These are phyloP conservation scores for Megaceryle alcyon DNA, from an alignment of 2,797 vertebrate species.

Conservation along the genomic window DNA sequence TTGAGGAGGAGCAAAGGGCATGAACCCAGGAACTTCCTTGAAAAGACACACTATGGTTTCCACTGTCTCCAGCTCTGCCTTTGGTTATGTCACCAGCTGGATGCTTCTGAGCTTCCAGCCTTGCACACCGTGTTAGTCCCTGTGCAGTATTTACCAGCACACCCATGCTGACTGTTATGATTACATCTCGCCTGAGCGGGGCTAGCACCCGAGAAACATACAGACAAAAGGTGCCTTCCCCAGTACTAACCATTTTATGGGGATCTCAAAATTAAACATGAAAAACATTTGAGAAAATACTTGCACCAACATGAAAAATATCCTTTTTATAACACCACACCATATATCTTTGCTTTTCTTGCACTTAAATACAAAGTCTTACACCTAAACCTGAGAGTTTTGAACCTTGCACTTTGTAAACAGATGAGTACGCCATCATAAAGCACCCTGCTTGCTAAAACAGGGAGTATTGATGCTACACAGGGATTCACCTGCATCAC, in stretches of 20 bases:
- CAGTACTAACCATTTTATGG: neutral
- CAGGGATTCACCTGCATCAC: neutral
- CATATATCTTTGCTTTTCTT: neutral
- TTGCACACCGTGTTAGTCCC: neutral
- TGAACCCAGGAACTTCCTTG: neutral
- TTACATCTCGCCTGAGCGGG: neutral
- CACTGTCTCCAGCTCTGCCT: neutral
- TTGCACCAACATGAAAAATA: neutral
- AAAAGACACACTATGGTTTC: neutral
- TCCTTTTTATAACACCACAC: neutral
- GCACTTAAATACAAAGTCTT: neutral
- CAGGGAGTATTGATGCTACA: neutral
- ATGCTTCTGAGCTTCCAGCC: slow-evolving; percentile 21
- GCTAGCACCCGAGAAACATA: neutral
- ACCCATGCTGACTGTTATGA: slow-evolving; percentile 8
- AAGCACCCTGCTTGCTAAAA: neutral
- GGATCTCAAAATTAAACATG: neutral
- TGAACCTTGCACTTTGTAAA: neutral
- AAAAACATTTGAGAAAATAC: neutral
- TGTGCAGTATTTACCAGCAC: slow-evolving; percentile 22
- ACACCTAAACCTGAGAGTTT: neutral
- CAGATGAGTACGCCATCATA: neutral
- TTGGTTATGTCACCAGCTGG: neutral
- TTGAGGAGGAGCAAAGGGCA: neutral
- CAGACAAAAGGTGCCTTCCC: neutral